Percentiles rank a stretch among this genome's conserved stretches.
Evolutionary conservation across 1,140 invertebrate genomes (phyloP).

Genomic region (Caerostris extrusa): DNA sequence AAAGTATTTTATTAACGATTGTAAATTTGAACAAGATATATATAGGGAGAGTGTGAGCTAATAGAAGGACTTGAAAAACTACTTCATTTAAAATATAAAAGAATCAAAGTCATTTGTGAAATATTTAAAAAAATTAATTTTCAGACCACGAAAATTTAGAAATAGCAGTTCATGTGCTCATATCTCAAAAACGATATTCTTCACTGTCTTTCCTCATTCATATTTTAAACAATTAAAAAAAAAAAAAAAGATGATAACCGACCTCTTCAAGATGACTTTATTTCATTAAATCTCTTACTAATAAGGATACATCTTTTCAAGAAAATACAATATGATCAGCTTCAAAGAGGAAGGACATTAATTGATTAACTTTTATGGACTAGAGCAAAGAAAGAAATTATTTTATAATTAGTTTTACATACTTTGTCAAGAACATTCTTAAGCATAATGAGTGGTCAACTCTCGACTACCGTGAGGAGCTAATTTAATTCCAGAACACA

Average conservation of each 20-base stretch:
- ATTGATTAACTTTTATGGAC: background rate
- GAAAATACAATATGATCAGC: background rate
- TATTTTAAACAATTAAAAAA: background rate
- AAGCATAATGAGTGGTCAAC: background rate
- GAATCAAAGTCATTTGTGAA: too few species aligned
- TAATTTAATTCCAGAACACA: background rate
- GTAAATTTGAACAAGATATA: too few species aligned
- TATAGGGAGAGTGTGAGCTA: too few species aligned
- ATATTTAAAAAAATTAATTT: too few species aligned
- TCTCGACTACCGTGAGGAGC: background rate
- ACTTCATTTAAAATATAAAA: too few species aligned
- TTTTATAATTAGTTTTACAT: background rate
- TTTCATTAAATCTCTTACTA: background rate
- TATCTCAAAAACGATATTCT: background rate
- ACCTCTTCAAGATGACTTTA: background rate
- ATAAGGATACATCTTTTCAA: background rate
- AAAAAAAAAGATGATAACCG: background rate
- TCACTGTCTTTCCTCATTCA: background rate
- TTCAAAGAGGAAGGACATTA: background rate
- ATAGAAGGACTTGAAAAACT: too few species aligned
- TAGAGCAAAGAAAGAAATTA: background rate
- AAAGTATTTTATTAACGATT: too few species aligned
- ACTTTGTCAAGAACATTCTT: background rate
- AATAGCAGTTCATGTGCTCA: too few species aligned
- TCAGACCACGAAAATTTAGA: too few species aligned